Evolutionary conservation across 1,140 invertebrate genomes (phyloP), one percentile per base, ranked within the genome.

Genomic region (Zaprionus kolodkinae): DNA sequence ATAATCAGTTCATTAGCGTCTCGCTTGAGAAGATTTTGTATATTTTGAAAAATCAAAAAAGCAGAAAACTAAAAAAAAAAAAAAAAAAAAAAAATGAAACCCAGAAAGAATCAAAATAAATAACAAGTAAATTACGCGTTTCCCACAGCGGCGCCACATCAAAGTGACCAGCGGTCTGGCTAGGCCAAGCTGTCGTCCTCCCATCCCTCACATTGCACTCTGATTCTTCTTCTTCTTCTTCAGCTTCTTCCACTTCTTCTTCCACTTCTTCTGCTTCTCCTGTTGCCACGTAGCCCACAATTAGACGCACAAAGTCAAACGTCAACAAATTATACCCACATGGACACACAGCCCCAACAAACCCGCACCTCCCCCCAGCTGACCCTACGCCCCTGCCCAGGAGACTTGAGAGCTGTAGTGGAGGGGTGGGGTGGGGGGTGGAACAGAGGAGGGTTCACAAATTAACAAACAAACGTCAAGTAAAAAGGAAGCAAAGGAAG

Each of bases 301-400:
- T 89, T 89, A 89, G 78, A 89, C 85, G 85, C 85, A 89, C 81
- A 89, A 89, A 89, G 85, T 90, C 86, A 89, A 89, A 89, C 85
- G 85, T 89, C 85, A 89, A 89, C 85, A 89, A 89, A 89, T 89
- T 89, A 89, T 89, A 89, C 81, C 81, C 85, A 89, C 85, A 89
- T 89, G 85, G 85, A 57, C 81, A 83, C 72, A 79, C 85, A 89
- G 67, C 69, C 36, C 35, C 12, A 72, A 52, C 60, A 6, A 57
- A 33, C 48, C 65, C 48, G 33, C 38, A 67, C 40, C 3, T 21
- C 3, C 21, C 21, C 21, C 21, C 50, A 25, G 30, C 48, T 33
- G 4, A 6, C 25, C 54, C 61, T 15, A 6, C 54, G 11, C 30
- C 2, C 17, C n/a, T 6, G 21, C 0, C 11, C 12, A n/a, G 12